phyloP scores from a whole-genome alignment of 2,888 invertebrate genomes.

The Eristalinus sepulchralis region DNA sequence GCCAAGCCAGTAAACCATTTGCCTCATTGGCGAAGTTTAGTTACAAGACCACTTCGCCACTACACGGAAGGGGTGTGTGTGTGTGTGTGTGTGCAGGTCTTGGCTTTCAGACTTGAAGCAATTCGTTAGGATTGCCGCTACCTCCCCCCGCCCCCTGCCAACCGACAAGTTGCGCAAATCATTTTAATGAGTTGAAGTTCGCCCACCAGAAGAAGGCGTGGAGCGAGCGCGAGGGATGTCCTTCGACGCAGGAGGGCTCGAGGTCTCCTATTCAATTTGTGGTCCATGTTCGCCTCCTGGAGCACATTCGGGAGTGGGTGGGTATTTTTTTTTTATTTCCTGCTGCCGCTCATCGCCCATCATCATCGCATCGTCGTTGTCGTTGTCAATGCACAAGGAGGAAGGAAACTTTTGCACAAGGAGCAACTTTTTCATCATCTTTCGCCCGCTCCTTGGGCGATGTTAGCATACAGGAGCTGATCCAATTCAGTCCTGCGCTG shows the following conservation, averaged over 20 bases:
- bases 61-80: background rate
- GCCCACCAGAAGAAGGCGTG: background rate
- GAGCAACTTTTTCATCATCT: slow-evolving; percentile 65
- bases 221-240: slow-evolving; percentile 12
- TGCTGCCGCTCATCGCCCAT: slow-evolving; percentile 43
- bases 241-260: slow-evolving; percentile 3
- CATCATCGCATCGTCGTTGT: slow-evolving; percentile 33
- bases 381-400: slow-evolving; percentile 8
- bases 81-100: background rate
- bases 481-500: slow-evolving; percentile 29
- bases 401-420: slow-evolving; percentile 38
- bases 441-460: slow-evolving; percentile 46
- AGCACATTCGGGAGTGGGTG: slow-evolving; percentile 8
- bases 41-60: slow-evolving; percentile 41
- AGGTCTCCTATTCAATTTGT: slow-evolving; percentile 60
- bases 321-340: slow-evolving; percentile 2
- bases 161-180: slow-evolving; percentile 50
- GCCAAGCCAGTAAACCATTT: slow-evolving; percentile 37
- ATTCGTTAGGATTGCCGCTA: slow-evolving; percentile 29
- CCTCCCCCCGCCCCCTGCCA: background rate
- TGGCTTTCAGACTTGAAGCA: slow-evolving; percentile 46
- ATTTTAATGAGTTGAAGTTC: slow-evolving; percentile 70
- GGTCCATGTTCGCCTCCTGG: slow-evolving; percentile 46
- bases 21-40: slow-evolving; percentile 63
- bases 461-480: slow-evolving; percentile 55